Conservation (phyloP, 2,888 invertebrate species). For the Psococerastis gibbosa region DNA sequence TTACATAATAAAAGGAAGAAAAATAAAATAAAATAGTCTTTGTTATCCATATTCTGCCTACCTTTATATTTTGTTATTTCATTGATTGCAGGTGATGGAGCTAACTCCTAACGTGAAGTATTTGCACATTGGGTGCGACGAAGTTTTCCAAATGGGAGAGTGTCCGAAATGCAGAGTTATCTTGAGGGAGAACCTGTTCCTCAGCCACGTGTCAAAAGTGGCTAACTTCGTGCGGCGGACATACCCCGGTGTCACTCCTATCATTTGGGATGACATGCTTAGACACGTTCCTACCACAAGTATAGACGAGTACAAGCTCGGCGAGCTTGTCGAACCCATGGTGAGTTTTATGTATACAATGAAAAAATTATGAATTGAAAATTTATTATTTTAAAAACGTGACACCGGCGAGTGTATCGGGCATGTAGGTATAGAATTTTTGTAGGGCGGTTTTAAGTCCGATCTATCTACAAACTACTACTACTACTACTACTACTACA, state of each 20-base stretch:
- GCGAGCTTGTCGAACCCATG: constrained; percentile 54
- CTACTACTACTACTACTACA: too few species aligned
- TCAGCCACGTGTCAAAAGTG: constrained; percentile 39
- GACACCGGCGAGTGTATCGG: too few species aligned
- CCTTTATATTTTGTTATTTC: too few species aligned
- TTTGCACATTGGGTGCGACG: constrained; percentile 56
- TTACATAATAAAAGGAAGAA: too few species aligned
- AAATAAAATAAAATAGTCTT: too few species aligned
- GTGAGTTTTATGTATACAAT: too few species aligned
- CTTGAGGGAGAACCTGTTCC: constrained; percentile 35
- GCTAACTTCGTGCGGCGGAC: constrained; percentile 37
- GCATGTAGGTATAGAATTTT: too few species aligned
- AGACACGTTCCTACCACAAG: constrained; percentile 38
- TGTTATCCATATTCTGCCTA: too few species aligned
- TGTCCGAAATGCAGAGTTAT: constrained; percentile 37
- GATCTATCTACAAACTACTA: too few species aligned
- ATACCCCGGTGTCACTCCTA: constrained; percentile 36
- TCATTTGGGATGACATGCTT: constrained; percentile 71
- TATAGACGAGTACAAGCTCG: constrained; percentile 39
- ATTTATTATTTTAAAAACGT: background rate
- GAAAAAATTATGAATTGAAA: background rate
- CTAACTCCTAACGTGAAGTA: constrained; percentile 25
- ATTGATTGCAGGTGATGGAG: constrained; percentile 24
- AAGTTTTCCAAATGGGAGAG: constrained; percentile 50
- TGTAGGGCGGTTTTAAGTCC: too few species aligned